Evolutionary conservation across 2,888 invertebrate genomes (phyloP).

Genomic region (Drosophila gaucha): DNA sequence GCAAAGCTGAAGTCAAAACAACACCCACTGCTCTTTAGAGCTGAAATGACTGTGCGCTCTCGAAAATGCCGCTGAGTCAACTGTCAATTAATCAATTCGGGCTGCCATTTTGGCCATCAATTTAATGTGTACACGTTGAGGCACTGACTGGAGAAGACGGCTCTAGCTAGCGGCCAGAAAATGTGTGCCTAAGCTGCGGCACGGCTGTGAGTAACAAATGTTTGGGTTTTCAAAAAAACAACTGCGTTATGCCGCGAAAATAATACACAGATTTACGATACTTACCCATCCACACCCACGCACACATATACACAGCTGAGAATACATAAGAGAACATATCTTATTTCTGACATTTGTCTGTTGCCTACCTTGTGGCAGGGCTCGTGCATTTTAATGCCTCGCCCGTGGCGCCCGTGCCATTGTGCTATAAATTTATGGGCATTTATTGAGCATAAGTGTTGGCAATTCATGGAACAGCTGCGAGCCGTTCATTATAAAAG

Average conservation of each 20-base stretch:
- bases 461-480: conserved; percentile 67
- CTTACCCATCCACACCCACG: background rate
- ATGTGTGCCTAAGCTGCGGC: conserved; percentile 27
- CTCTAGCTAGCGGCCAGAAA: conserved; percentile 5
- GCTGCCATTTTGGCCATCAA: conserved; percentile 58
- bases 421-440: conserved; percentile 51
- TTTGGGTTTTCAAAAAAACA: conserved; percentile 58
- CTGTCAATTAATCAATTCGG: conserved; percentile 78
- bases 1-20: conserved; percentile 13
- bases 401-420: conserved; percentile 15
- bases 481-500: conserved; percentile 38
- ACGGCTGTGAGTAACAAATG: conserved; percentile 61
- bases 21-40: too few relatives aligned
- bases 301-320: conserved; percentile 4
- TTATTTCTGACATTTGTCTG: conserved; percentile 61
- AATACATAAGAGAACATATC: conserved; percentile 40
- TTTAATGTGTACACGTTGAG: conserved; percentile 64
- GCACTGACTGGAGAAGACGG: background rate
- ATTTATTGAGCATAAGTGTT: conserved; percentile 72
- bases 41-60: conserved; percentile 15
- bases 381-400: conserved; percentile 61
- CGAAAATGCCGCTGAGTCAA: conserved; percentile 64
- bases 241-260: conserved; percentile 58
- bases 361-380: conserved; percentile 35
- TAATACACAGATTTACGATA: conserved; percentile 61